These are phyloP conservation scores for Xyrichtys novacula DNA, from an alignment of 2,797 vertebrate genomes.

Conservation along the genomic window DNA sequence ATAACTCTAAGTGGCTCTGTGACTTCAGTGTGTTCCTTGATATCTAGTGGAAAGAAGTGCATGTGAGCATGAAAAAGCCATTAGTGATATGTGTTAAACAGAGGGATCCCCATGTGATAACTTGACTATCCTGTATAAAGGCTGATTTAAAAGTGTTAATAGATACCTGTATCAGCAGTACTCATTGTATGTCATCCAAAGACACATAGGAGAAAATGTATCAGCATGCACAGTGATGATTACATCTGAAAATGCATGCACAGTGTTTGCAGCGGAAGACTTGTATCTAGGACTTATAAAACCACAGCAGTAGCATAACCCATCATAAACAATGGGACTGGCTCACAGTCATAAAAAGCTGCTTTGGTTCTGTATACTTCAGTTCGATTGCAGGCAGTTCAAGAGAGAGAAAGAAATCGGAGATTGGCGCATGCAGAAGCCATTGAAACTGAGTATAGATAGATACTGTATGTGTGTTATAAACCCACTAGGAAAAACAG, in stretches of 20 bases:
- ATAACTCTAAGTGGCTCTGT: conserved; percentile 58
- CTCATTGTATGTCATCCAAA: not conserved
- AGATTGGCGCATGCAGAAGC: not conserved
- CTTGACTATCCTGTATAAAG: not conserved
- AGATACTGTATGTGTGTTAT: not conserved
- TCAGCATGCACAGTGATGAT: not conserved
- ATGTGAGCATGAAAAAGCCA: not conserved
- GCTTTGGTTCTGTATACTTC: not conserved
- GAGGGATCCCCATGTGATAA: not conserved
- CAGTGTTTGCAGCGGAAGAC: not conserved
- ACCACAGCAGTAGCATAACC: not conserved
- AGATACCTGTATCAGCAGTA: not conserved
- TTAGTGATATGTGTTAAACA: not conserved
- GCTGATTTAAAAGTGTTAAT: not conserved
- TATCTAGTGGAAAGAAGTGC: conserved; percentile 18
- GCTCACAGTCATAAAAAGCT: not conserved
- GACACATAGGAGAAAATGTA: not conserved
- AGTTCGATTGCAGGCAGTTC: not conserved
- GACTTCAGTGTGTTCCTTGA: conserved; percentile 30
- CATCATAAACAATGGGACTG: not conserved
- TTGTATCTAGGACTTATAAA: not conserved
- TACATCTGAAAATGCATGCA: not conserved
- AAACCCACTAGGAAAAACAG: not conserved
- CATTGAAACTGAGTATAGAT: not conserved
- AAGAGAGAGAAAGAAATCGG: not conserved